Base-by-base conservation (phyloP, 2,888 invertebrate genomes). In the Antitype chi region DNA sequence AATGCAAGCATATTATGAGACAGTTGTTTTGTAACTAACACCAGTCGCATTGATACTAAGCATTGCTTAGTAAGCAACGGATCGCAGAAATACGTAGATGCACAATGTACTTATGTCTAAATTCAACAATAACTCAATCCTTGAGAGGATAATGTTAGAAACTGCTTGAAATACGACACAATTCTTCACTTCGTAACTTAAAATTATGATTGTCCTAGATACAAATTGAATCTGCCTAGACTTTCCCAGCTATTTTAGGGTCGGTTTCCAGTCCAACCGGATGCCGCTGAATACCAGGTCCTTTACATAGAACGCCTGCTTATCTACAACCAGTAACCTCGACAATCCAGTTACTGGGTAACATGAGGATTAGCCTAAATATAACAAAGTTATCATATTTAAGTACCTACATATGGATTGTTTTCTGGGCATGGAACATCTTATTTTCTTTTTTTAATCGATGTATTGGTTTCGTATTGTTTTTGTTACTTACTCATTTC, bases 401-500 rank as follows among this genome's bases (percentile, higher is more conserved):
- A 38, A 5, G 38, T 38, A 38, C 38, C 32, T 32, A 32, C 32
- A 3, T 38, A 49, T 49, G 17, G 49, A 49, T 17, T 49, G 17
- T 49, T 49, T 6, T 49, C 49, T 49, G 49, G 38, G 38, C 5
- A 38, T 38, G 38, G 38, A 38, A 38, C 38, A 38, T 38, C 38
- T 3, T 38, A 38, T 38, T 38, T 38, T 38, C 38, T 38, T 38
- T 38, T 38, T 38, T 38, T 52, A 32, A 55, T 55, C 7, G 1
- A 23, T 38, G 17, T 55, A 64, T 69, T 47, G 28, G 38, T 80
- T 53, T 43, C 63, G n/a, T 64, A n/a, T 59, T 55, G 43, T 38
- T 64, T 57, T 76, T 77, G 6, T 28, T 49, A n/a, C 23, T 28
- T 49, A n/a, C 23, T 62, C 52, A 70, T 78, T 82, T 80, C 66